These are phyloP conservation scores for Aphaenogaster rudis DNA, from an alignment of 1,140 invertebrate species.

Conservation along the genomic window DNA sequence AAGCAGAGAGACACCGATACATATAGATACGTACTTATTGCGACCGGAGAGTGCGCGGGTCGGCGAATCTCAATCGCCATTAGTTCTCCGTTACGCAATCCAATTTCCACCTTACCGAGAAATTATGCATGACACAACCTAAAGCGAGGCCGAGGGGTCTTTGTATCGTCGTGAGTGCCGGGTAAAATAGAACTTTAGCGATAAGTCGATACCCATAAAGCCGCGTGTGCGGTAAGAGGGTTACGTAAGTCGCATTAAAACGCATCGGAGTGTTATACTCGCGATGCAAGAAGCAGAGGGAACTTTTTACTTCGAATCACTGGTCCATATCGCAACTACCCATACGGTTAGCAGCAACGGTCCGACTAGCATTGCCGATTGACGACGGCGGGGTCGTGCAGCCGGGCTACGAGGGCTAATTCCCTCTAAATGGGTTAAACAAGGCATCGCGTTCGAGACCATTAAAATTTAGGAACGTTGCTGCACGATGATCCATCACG, in stretches of 20 bases:
- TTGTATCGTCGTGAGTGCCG: neutral
- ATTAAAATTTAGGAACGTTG: constrained; percentile 49
- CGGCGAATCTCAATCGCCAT: constrained; percentile 26
- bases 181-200: constrained; percentile 25
- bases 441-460: constrained; percentile 41
- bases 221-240: constrained; percentile 30
- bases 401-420: constrained; percentile 17
- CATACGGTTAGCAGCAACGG: neutral
- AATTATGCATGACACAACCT: constrained; percentile 23
- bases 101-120: constrained; percentile 30
- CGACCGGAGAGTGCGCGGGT: neutral
- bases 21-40: neutral
- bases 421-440: constrained; percentile 53
- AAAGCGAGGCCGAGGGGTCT: neutral
- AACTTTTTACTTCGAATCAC: neutral
- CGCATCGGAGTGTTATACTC: constrained; percentile 24
- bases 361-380: neutral
- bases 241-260: constrained; percentile 35
- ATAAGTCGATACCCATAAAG: constrained; percentile 43
- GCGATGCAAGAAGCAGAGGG: neutral
- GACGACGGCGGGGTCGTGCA: neutral
- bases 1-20: constrained; percentile 4
- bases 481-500: constrained; percentile 38
- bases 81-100: constrained; percentile 29
- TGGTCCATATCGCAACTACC: constrained; percentile 1